Evolutionary conservation across 1,140 invertebrate species (phyloP).

Genomic region (Drosophila mayri): DNA sequence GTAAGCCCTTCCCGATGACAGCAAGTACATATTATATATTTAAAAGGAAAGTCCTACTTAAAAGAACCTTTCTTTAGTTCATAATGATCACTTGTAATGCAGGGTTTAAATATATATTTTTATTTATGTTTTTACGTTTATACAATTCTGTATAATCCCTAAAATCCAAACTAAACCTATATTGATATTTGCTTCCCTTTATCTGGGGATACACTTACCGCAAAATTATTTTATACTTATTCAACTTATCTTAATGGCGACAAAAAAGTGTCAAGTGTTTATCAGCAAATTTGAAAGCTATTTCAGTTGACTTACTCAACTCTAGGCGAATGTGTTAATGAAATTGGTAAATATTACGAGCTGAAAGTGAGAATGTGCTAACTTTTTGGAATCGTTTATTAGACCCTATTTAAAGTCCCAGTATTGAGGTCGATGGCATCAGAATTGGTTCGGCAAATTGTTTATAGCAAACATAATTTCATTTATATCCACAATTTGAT

Average conservation of each 20-base stretch:
- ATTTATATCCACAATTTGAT: conserved; percentile 21
- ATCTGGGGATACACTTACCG: neutral
- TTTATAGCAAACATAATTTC: neutral
- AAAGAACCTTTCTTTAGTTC: neutral
- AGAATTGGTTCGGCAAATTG: neutral
- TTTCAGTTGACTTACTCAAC: conserved; percentile 12
- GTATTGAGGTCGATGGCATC: conserved; percentile 9
- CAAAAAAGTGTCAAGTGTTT: conserved; percentile 11
- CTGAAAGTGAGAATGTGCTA: conserved; percentile 40
- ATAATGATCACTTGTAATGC: neutral
- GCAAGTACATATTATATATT: too few relatives aligned
- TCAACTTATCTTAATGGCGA: conserved; percentile 4
- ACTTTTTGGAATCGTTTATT: neutral
- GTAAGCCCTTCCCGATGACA: too few relatives aligned
- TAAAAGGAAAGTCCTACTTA: neutral
- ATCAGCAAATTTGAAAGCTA: neutral
- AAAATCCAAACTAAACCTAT: neutral
- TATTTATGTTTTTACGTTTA: neutral
- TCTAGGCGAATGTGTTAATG: conserved; percentile 21
- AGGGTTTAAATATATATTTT: neutral
- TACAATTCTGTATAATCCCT: neutral
- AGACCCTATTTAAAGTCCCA: conserved; percentile 1
- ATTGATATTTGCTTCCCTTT: conserved; percentile 1
- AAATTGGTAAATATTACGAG: conserved; percentile 7
- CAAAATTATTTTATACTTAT: neutral